A percentile compares a stretch with the other conserved stretches of the same genome.
phyloP scores from a whole-genome alignment of 2,888 invertebrate species.

The Sympetrum striolatum region DNA sequence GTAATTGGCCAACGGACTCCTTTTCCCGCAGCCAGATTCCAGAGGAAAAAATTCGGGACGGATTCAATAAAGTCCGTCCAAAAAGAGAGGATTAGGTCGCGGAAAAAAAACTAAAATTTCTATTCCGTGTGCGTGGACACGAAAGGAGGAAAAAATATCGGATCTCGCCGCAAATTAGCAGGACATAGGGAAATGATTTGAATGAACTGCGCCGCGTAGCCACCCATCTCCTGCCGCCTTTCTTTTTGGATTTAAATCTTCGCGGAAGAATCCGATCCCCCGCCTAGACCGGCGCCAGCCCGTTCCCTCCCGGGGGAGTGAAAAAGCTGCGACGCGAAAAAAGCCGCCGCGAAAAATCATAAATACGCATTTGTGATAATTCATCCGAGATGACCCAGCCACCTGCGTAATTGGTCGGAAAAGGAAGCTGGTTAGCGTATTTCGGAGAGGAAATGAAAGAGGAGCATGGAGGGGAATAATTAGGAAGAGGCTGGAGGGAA shows the following conservation, averaged over 20 bases:
- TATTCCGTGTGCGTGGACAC: neutral
- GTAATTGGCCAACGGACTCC: conserved; percentile 8
- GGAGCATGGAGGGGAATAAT: neutral
- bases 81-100: neutral
- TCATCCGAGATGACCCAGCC: neutral
- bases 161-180: neutral
- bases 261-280: neutral
- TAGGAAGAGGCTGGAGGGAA: neutral
- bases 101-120: neutral
- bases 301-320: neutral
- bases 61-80: neutral
- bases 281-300: too few species aligned
- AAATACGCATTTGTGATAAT: neutral
- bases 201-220: neutral
- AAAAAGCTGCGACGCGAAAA: neutral
- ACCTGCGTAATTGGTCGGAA: conserved; percentile 19
- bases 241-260: neutral
- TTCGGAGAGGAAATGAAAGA: neutral
- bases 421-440: neutral
- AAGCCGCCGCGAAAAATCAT: neutral
- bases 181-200: neutral
- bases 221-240: neutral
- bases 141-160: neutral
- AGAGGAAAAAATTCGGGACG: neutral
- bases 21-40: neutral